Conservation (phyloP, 2,113 vertebrate genomes). For the Corythaeola cristata region DNA sequence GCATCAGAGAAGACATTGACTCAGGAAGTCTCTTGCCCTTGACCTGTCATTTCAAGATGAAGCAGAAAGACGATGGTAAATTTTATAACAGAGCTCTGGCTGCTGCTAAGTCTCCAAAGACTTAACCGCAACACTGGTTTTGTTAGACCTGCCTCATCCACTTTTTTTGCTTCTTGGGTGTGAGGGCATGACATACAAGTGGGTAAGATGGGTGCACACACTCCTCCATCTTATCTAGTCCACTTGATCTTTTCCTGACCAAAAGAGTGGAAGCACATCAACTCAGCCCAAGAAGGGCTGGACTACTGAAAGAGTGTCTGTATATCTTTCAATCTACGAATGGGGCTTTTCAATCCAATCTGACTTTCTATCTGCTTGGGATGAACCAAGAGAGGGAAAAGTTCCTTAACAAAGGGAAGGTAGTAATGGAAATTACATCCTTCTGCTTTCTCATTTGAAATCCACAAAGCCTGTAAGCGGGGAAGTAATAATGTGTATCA, state of each 20-base stretch:
- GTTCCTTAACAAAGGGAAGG: background rate
- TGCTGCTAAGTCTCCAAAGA: background rate
- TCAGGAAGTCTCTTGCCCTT: background rate
- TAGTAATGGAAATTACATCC: background rate
- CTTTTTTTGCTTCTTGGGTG: background rate
- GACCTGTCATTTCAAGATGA: background rate
- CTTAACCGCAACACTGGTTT: background rate
- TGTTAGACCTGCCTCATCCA: background rate
- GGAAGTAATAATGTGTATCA: background rate
- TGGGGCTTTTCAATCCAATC: background rate
- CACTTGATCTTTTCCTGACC: background rate
- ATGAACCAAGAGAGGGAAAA: background rate
- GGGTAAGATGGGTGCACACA: background rate
- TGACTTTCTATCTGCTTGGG: background rate
- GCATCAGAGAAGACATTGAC: background rate
- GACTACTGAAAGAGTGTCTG: background rate
- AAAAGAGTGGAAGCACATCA: background rate
- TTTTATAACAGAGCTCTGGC: background rate
- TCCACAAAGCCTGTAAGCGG: background rate
- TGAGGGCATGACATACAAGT: background rate
- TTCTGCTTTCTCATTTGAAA: background rate
- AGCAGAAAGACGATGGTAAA: background rate
- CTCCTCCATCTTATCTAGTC: background rate
- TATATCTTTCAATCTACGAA: background rate
- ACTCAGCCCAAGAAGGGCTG: background rate